Evolutionary conservation across 2,113 vertebrate genomes (phyloP).

Genomic region (Pycnonotus jocosus): DNA sequence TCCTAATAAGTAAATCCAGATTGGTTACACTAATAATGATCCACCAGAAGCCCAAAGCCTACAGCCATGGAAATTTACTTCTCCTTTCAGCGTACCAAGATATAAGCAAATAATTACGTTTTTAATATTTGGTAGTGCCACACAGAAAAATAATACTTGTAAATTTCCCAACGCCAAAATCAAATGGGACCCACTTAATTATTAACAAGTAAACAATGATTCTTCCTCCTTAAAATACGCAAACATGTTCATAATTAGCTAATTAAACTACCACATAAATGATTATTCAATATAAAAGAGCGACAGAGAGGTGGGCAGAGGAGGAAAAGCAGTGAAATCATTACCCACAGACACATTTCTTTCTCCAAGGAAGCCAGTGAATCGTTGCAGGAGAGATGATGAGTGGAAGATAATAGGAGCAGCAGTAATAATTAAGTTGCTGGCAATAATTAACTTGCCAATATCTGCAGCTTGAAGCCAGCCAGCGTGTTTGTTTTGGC

Average conservation of each 20-base stretch:
- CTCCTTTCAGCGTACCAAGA: not conserved
- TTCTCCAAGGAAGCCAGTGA: not conserved
- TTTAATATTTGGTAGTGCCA: constrained; percentile 39
- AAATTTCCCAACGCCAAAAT: constrained; percentile 43
- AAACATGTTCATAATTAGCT: constrained; percentile 50
- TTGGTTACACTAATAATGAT: not conserved
- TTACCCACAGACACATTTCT: not conserved
- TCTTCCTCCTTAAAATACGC: constrained; percentile 35
- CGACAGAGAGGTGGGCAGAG: not conserved
- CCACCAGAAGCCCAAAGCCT: not conserved
- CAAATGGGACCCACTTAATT: constrained; percentile 56
- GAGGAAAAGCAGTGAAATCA: not conserved
- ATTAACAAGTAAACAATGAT: constrained; percentile 47
- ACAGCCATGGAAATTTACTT: not conserved
- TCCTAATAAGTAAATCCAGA: not conserved
- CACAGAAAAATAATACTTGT: constrained; percentile 26
- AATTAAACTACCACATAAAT: constrained; percentile 56
- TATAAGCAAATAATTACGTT: constrained; percentile 50
- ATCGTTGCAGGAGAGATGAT: not conserved
- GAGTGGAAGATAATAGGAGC: not conserved
- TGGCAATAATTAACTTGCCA: not conserved
- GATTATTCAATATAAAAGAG: constrained; percentile 53
- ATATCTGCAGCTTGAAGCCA: not conserved
- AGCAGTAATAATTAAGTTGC: constrained; percentile 23
- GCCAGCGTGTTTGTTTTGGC: not conserved